A percentile compares a stretch with the other conserved stretches of the same genome.
phyloP scores from a whole-genome alignment of 2,113 vertebrate genomes.

The Onychostruthus taczanowskii region DNA sequence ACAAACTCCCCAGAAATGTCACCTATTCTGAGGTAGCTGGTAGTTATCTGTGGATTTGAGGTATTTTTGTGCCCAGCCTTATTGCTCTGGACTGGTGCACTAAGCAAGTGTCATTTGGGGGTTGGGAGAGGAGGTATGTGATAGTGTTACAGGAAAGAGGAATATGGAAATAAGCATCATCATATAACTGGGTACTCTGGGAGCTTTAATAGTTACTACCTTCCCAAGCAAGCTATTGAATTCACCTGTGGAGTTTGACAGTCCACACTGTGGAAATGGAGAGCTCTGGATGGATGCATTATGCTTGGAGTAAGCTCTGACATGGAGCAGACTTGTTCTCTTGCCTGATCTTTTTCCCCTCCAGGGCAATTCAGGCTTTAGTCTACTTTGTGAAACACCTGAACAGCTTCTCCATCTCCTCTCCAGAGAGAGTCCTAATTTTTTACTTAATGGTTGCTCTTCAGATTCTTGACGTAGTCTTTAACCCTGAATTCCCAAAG shows the following conservation, averaged over 20 bases:
- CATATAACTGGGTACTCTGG: background rate
- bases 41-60: background rate
- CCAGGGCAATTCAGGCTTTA: background rate
- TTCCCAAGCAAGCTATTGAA: background rate
- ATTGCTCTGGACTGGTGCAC: background rate
- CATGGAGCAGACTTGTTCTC: background rate
- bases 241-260: background rate
- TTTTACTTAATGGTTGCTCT: background rate
- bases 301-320: background rate
- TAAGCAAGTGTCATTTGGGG: background rate
- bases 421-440: background rate
- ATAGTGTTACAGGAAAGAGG: background rate
- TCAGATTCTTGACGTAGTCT: background rate
- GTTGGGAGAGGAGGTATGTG: background rate
- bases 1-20: background rate
- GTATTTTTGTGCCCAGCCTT: background rate
- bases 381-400: background rate
- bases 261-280: background rate
- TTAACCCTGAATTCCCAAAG: background rate
- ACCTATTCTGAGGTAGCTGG: background rate
- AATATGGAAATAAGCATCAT: background rate
- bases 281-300: background rate
- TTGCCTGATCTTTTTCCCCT: background rate
- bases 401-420: fast-evolving
- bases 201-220: background rate